Evolutionary conservation across 2,888 invertebrate genomes (phyloP), one percentile per base, ranked within the genome.

Genomic region (Acleris emargana): DNA sequence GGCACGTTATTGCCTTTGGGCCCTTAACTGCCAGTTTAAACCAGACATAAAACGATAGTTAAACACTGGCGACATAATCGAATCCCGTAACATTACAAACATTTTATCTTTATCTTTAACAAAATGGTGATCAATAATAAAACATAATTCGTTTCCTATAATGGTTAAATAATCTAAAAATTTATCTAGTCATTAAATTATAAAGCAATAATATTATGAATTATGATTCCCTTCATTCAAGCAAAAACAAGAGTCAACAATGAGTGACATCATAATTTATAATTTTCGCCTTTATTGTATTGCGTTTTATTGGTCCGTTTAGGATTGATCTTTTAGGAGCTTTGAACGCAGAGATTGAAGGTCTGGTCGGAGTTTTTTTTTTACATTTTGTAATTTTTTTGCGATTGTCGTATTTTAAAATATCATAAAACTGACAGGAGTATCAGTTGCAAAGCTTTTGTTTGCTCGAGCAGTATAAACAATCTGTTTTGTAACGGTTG

Each of bases 401-500:
- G 32, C 11, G 0, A 32, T 9, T 32, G 2, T 11, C 2, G 11
- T 32, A 32, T 32, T 32, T 11, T 11, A 32, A 38, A 38, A 38
- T 38, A 38, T 13, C 9, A 38, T 38, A 4, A 13, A 38, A 9
- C 38, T 38, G 0, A 38, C 38, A 38, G 38, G 22, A 47, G 45
- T 58, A 63, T 47, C 45, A 58, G 45, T 43, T 43, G 43, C 16
- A 64, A 43, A 43, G 28, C 28, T 50, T 18, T 25, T 60, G 51
- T 60, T 60, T 60, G 45, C 28, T 45, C 54, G 51, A 45, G 38
- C 51, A 57, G 66, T 57, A 61, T 66, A 66, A 66, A 66, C 60
- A 66, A 52, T 55, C 47, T 66, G 60, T 66, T 51, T 64, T 52
- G 66, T 66, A 66, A 66, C 66, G 66, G 66, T 61, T 60, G 61